phyloP scores from a whole-genome alignment of 2,888 invertebrate genomes.

The Euproctis similis region DNA sequence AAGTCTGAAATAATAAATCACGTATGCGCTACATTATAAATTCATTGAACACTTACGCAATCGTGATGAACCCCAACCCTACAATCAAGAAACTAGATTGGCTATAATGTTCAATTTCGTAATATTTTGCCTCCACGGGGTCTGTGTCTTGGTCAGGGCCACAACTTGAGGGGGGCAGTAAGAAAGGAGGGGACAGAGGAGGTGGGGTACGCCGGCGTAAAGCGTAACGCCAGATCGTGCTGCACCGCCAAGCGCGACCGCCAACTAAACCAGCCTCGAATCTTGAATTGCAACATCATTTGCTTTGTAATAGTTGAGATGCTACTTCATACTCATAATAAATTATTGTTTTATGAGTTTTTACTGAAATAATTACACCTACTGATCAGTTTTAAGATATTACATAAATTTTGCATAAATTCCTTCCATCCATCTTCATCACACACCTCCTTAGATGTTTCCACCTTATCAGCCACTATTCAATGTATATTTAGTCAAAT shows the following conservation, averaged over 20 bases:
- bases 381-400: no score
- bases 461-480: no score
- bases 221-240: conserved; percentile 75
- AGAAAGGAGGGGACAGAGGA: conserved; percentile 29
- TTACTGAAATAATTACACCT: no score
- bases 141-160: conserved; percentile 74
- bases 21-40: no score
- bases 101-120: conserved; percentile 61
- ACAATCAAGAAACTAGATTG: conserved; percentile 42
- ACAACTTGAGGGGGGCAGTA: conserved; percentile 30
- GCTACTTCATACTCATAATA: no score
- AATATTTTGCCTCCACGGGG: conserved; percentile 58
- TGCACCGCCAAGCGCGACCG: conserved; percentile 74
- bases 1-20: no score
- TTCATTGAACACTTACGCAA: conserved; percentile 31
- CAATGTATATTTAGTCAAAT: no score
- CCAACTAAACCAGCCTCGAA: conserved; percentile 59
- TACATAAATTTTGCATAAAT: no score
- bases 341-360: no score
- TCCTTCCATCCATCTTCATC: no score
- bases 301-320: conserved; percentile 45
- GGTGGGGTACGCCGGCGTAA: conserved; percentile 49
- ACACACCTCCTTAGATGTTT: no score
- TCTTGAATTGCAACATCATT: conserved; percentile 65
- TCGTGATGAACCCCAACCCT: conserved; percentile 23